Conservation (phyloP, 2,888 invertebrate genomes). For the Drosophila buzzatii region DNA sequence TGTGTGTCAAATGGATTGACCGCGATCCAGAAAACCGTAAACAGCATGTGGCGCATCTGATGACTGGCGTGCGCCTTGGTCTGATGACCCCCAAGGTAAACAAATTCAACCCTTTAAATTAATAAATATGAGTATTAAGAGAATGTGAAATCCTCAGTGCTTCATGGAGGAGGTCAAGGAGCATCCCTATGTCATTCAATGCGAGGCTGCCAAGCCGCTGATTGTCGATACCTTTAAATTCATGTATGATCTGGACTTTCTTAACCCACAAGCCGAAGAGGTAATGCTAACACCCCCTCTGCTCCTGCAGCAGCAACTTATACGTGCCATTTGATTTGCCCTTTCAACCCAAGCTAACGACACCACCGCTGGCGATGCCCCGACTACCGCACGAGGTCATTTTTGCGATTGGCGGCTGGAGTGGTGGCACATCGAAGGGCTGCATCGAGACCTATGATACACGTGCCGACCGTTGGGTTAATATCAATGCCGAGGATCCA, state of each 20-base stretch:
- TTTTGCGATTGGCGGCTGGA: conserved; percentile 94
- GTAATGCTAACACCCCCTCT: conserved; percentile 84
- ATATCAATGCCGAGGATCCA: conserved; percentile 89
- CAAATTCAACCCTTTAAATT: not conserved
- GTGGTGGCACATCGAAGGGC: conserved; percentile 86
- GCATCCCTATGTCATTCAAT: conserved; percentile 93
- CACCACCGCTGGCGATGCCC: conserved; percentile 93
- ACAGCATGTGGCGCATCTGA: conserved; percentile 90
- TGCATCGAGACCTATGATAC: conserved; percentile 96
- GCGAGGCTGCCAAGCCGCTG: conserved; percentile 93
- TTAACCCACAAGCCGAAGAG: conserved; percentile 91
- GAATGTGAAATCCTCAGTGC: conserved; percentile 87
- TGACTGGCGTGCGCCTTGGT: conserved; percentile 93
- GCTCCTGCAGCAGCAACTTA: conserved; percentile 48
- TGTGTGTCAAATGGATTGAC: conserved; percentile 94
- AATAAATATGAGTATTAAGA: not conserved
- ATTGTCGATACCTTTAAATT: conserved; percentile 96
- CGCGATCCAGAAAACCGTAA: conserved; percentile 90
- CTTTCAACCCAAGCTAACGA: conserved; percentile 86
- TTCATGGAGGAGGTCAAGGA: conserved; percentile 96
- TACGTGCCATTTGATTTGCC: conserved; percentile 60
- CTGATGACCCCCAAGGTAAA: conserved; percentile 91
- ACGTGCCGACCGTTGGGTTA: conserved; percentile 94
- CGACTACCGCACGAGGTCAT: conserved; percentile 95
- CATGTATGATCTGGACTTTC: conserved; percentile 96